Percentiles rank a stretch among this genome's conserved stretches.
Evolutionary conservation across 2,888 invertebrate genomes (phyloP).

Genomic region (Polydrusus tereticollis): DNA sequence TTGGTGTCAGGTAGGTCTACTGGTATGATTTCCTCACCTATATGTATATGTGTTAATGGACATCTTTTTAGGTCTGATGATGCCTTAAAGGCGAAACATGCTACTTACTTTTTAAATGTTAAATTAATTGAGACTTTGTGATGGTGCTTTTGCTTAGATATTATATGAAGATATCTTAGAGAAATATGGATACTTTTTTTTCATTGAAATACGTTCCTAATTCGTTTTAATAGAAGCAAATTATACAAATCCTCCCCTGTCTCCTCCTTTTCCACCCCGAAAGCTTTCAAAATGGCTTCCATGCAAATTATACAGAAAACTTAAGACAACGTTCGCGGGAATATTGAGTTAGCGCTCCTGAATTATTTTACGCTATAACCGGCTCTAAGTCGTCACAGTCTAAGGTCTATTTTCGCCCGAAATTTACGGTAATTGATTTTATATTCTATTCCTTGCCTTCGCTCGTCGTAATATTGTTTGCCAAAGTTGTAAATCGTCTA

Average conservation of each 20-base stretch:
- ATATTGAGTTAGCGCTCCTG: slow-evolving; percentile 66
- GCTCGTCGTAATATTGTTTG: slow-evolving; percentile 46
- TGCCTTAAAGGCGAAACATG: too few species aligned
- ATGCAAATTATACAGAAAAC: slow-evolving; percentile 68
- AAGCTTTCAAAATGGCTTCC: slow-evolving; percentile 68
- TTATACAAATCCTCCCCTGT: slow-evolving; percentile 17
- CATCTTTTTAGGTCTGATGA: too few species aligned
- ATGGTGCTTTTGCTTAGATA: too few species aligned
- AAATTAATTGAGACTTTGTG: too few species aligned
- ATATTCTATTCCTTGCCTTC: slow-evolving; percentile 54
- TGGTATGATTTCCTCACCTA: too few species aligned
- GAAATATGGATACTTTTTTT: too few species aligned
- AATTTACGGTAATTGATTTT: slow-evolving; percentile 53
- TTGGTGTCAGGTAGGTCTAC: too few species aligned
- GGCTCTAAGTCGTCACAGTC: slow-evolving; percentile 16
- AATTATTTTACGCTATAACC: slow-evolving; percentile 29
- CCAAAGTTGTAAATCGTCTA: slow-evolving; percentile 45
- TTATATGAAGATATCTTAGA: too few species aligned
- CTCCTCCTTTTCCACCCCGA: slow-evolving; percentile 50
- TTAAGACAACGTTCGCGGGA: slow-evolving; percentile 65
- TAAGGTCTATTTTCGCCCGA: slow-evolving; percentile 51
- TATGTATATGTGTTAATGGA: too few species aligned
- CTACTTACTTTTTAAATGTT: too few species aligned
- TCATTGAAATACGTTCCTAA: too few species aligned
- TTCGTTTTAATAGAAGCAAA: too few species aligned